These are phyloP conservation scores for Aix galericulata DNA, from an alignment of 2,113 vertebrate species.

Conservation along the genomic window DNA sequence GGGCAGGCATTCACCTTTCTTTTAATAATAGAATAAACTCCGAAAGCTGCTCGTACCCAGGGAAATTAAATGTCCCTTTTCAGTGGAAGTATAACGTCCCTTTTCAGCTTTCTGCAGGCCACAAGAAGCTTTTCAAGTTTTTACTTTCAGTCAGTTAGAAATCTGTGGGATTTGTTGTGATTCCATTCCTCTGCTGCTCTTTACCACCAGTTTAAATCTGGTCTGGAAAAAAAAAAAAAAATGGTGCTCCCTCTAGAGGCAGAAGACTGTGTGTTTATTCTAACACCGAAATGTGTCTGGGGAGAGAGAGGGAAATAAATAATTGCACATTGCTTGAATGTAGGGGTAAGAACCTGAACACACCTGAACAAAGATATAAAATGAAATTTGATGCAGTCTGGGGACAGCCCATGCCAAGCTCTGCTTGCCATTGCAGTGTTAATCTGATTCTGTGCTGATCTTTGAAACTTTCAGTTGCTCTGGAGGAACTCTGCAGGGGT, in stretches of 20 bases:
- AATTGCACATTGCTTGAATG: not conserved
- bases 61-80: not conserved
- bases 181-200: not conserved
- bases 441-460: not conserved
- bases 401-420: not conserved
- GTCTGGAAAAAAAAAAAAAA: not conserved
- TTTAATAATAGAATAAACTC: not conserved
- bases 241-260: not conserved
- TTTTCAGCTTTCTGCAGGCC: not conserved
- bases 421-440: not conserved
- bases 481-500: not conserved
- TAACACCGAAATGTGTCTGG: not conserved
- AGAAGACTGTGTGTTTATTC: not conserved
- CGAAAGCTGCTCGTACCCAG: not conserved
- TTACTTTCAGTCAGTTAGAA: not conserved
- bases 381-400: not conserved
- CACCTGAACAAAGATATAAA: not conserved
- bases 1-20: not conserved
- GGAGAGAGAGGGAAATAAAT: not conserved
- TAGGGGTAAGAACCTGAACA: not conserved
- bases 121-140: not conserved
- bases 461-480: not conserved
- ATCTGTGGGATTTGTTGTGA: not conserved
- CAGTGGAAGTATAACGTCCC: not conserved
- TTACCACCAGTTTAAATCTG: not conserved